phyloP scores from a whole-genome alignment of 2,888 invertebrate genomes.

The Scrobipalpa atriplicella region DNA sequence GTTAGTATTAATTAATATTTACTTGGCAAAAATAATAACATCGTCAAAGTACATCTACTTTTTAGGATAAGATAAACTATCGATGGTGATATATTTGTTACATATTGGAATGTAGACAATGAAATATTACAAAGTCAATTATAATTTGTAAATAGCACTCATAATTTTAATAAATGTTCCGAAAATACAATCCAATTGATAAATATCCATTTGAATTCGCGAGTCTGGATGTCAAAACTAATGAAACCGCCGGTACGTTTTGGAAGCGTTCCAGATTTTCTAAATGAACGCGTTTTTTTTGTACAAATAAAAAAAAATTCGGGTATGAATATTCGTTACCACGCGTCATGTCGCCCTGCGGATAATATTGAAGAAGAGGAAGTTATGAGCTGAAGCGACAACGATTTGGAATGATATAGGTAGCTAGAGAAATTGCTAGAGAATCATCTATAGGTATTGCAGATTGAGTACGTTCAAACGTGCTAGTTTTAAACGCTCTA shows the following conservation, averaged over 20 bases:
- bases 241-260: slow-evolving; percentile 55
- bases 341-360: slow-evolving; percentile 65
- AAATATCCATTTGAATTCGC: slow-evolving; percentile 61
- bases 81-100: too few relatives aligned
- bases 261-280: slow-evolving; percentile 71
- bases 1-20: too few relatives aligned
- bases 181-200: slow-evolving; percentile 41
- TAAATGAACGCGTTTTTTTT: slow-evolving; percentile 58
- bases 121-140: neutral
- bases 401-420: neutral
- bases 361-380: slow-evolving; percentile 43
- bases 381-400: slow-evolving; percentile 40
- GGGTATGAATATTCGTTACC: slow-evolving; percentile 74
- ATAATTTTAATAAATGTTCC: neutral
- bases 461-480: too few relatives aligned
- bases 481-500: too few relatives aligned
- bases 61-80: too few relatives aligned
- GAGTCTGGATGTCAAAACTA: slow-evolving; percentile 56
- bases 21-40: too few relatives aligned
- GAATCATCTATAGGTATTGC: too few relatives aligned
- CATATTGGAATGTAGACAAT: neutral
- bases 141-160: slow-evolving; percentile 1
- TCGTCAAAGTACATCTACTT: too few relatives aligned
- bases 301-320: slow-evolving; percentile 45
- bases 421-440: neutral